Evolutionary conservation across 2,888 invertebrate genomes (phyloP).

Genomic region (Agriotes lineatus): DNA sequence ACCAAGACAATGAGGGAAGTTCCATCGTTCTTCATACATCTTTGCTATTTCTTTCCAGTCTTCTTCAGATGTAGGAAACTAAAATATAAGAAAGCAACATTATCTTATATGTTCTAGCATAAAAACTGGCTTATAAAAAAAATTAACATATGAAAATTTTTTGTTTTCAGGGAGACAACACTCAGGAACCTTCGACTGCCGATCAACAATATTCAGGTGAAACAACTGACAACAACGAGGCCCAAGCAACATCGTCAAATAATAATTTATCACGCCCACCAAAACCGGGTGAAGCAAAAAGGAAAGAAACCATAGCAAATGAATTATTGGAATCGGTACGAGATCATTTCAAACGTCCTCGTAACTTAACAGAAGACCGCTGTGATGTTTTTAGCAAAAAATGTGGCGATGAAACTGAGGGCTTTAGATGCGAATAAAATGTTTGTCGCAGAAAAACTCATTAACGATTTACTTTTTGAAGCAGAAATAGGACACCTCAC

Average conservation of each 20-base stretch:
- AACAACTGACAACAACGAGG: slow-evolving; percentile 16
- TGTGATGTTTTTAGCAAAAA: slow-evolving; percentile 36
- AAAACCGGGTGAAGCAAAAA: slow-evolving; percentile 42
- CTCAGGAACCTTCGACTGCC: not conserved
- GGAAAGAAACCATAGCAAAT: slow-evolving; percentile 38
- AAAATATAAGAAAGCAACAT: not conserved
- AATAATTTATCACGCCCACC: slow-evolving; percentile 29
- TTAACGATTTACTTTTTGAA: slow-evolving; percentile 38
- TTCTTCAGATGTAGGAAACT: slow-evolving; percentile 17
- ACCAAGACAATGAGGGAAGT: slow-evolving; percentile 44
- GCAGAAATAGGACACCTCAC: slow-evolving; percentile 38
- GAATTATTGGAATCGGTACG: slow-evolving; percentile 42
- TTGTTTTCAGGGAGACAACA: not conserved
- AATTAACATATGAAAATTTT: not conserved
- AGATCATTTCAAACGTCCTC: slow-evolving; percentile 44
- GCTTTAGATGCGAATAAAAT: slow-evolving; percentile 32
- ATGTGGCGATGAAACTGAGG: slow-evolving; percentile 38
- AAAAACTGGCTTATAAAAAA: not conserved
- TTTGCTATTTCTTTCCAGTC: slow-evolving; percentile 44
- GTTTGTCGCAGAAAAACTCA: slow-evolving; percentile 34
- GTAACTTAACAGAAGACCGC: slow-evolving; percentile 40
- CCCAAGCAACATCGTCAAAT: slow-evolving; percentile 4
- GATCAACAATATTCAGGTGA: not conserved
- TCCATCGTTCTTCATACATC: slow-evolving; percentile 41
- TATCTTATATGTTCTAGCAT: not conserved